A percentile compares a stretch with the other conserved stretches of the same genome.
These are phyloP conservation scores for Emydocephalus ijimae DNA, from an alignment of 2,113 vertebrate genomes.

Conservation along the genomic window DNA sequence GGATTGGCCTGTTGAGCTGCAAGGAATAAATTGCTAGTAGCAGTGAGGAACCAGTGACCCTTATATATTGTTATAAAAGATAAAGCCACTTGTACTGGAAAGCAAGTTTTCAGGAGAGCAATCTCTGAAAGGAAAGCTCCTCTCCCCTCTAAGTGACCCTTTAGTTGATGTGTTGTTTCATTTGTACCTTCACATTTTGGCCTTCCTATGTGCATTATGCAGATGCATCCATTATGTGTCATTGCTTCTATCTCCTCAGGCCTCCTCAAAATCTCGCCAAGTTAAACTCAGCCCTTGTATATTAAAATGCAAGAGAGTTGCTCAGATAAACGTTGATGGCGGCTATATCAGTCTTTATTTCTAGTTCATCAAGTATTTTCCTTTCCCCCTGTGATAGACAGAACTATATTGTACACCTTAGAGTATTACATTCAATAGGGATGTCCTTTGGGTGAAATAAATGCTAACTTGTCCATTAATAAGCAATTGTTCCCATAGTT, in stretches of 20 bases:
- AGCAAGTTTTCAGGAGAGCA: not conserved
- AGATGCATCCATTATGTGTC: not conserved
- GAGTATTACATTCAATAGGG: not conserved
- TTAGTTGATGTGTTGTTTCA: not conserved
- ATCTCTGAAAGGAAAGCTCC: not conserved
- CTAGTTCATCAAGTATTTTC: slow-evolving; percentile 10
- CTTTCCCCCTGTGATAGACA: not conserved
- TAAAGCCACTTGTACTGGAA: not conserved
- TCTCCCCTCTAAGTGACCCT: not conserved
- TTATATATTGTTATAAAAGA: not conserved
- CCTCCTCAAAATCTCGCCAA: not conserved
- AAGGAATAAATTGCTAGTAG: not conserved
- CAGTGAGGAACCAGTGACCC: not conserved
- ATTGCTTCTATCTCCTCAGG: not conserved
- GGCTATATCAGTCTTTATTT: not conserved
- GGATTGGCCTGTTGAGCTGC: not conserved
- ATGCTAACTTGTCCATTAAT: slow-evolving; percentile 32
- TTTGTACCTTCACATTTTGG: not conserved
- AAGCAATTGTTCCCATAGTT: slow-evolving; percentile 43
- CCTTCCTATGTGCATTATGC: not conserved
- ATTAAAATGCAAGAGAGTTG: not conserved
- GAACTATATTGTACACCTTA: not conserved
- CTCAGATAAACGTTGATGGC: not conserved
- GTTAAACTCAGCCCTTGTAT: not conserved
- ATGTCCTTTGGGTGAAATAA: slow-evolving; percentile 23